Conservation (phyloP, 2,113 vertebrate species). For the Rynchops niger region DNA sequence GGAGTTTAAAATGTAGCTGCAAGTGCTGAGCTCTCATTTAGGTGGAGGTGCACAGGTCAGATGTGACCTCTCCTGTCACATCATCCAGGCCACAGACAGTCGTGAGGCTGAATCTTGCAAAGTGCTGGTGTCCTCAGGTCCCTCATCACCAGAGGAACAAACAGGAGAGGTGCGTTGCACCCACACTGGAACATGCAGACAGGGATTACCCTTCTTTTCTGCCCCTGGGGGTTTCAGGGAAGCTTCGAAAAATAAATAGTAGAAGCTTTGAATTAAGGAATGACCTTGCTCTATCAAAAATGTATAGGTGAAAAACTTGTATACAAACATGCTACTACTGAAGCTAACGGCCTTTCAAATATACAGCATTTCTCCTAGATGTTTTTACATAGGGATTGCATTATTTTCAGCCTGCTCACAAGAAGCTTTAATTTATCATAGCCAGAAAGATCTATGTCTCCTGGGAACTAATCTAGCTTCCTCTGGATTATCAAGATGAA, state of each 20-base stretch:
- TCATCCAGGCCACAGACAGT: background rate
- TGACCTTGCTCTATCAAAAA: background rate
- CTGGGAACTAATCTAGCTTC: background rate
- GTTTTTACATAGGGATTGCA: background rate
- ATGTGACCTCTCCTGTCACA: background rate
- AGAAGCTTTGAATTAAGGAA: background rate
- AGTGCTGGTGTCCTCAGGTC: background rate
- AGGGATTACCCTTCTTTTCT: background rate
- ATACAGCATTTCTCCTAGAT: background rate
- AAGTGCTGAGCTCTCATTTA: background rate
- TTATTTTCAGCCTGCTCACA: background rate
- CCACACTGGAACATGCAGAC: background rate
- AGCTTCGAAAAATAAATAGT: background rate
- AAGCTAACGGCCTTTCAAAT: background rate
- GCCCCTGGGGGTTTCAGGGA: background rate
- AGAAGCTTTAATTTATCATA: background rate
- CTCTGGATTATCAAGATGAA: background rate
- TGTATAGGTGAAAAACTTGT: background rate
- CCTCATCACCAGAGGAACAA: background rate
- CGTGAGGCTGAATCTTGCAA: background rate
- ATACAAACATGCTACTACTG: background rate
- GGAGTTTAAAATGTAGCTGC: background rate
- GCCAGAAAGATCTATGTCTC: background rate
- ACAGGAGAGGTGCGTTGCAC: background rate
- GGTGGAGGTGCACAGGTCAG: background rate